Percentiles rank a stretch among this genome's conserved stretches.
phyloP scores from a whole-genome alignment of 2,113 vertebrate species.

The Triplophysa tibetana region DNA sequence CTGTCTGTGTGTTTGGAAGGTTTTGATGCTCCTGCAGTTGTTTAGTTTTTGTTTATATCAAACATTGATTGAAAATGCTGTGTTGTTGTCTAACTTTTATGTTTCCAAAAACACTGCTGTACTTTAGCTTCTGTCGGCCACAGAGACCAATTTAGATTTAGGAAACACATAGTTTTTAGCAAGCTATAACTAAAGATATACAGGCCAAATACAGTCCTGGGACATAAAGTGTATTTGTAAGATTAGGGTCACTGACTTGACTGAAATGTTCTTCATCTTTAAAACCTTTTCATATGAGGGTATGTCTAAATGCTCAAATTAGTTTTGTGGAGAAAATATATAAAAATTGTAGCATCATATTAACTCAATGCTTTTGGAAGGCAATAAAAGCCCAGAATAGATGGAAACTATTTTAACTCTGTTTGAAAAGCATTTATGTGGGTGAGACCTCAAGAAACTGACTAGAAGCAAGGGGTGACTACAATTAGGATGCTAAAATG shows the following conservation, averaged over 20 bases:
- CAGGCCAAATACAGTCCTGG: neutral
- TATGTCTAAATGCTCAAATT: too few relatives aligned
- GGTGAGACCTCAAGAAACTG: too few relatives aligned
- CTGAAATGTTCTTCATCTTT: too few relatives aligned
- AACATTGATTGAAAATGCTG: neutral
- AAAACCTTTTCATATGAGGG: too few relatives aligned
- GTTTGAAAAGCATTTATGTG: too few relatives aligned
- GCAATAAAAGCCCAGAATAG: too few relatives aligned
- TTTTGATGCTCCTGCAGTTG: conserved; percentile 1
- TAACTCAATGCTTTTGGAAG: too few relatives aligned
- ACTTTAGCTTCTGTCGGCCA: conserved; percentile 35
- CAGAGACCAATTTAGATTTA: conserved; percentile 41
- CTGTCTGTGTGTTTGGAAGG: neutral
- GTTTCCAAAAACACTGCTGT: conserved; percentile 7
- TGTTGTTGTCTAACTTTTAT: neutral
- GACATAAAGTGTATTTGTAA: neutral
- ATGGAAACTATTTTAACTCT: too few relatives aligned
- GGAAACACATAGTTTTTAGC: neutral
- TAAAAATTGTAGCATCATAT: too few relatives aligned
- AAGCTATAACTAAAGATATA: neutral
- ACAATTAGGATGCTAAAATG: too few relatives aligned
- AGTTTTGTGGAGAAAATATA: too few relatives aligned
- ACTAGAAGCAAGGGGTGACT: too few relatives aligned
- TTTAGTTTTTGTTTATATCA: neutral
- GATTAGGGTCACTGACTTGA: neutral